Conservation (phyloP, 1,140 invertebrate species). For the Drosophila azteca region DNA sequence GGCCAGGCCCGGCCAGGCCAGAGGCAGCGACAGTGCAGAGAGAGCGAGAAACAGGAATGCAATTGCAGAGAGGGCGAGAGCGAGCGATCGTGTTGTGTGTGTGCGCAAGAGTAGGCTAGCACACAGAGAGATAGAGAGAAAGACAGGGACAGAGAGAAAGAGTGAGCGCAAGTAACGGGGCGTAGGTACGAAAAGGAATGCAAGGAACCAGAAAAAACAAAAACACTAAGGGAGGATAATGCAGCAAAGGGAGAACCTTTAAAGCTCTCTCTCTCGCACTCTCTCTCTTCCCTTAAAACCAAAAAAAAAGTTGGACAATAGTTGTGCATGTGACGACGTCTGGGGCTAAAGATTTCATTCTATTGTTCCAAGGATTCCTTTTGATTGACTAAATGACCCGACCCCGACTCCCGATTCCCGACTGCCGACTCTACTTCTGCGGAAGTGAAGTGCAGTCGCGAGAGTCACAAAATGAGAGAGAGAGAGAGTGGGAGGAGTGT, state of each 20-base stretch:
- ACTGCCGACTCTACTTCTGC: too few species aligned
- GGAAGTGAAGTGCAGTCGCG: not conserved
- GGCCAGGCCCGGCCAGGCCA: not conserved
- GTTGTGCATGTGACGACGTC: not conserved
- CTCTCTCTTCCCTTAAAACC: too few species aligned
- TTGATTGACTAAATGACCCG: too few species aligned
- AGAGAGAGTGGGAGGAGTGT: constrained; percentile 6
- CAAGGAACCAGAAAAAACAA: constrained; percentile 24
- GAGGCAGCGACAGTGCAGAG: constrained; percentile 37
- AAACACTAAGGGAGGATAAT: constrained; percentile 39
- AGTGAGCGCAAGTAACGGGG: constrained; percentile 31
- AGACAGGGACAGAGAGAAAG: not conserved
- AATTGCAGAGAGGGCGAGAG: constrained; percentile 54
- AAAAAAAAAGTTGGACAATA: constrained; percentile 12
- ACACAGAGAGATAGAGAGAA: constrained; percentile 27
- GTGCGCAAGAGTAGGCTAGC: constrained; percentile 4
- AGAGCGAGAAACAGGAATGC: constrained; percentile 64
- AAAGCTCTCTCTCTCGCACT: too few species aligned
- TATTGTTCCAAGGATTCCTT: too few species aligned
- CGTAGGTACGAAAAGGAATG: constrained; percentile 24
- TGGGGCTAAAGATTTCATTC: too few species aligned
- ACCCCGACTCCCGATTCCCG: too few species aligned
- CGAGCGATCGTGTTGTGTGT: constrained; percentile 27
- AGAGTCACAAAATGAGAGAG: not conserved
- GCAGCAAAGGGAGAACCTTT: constrained; percentile 13